A percentile compares a stretch with the other conserved stretches of the same genome.
Conservation (phyloP, 2,113 vertebrate species). For the Crotophaga sulcirostris region DNA sequence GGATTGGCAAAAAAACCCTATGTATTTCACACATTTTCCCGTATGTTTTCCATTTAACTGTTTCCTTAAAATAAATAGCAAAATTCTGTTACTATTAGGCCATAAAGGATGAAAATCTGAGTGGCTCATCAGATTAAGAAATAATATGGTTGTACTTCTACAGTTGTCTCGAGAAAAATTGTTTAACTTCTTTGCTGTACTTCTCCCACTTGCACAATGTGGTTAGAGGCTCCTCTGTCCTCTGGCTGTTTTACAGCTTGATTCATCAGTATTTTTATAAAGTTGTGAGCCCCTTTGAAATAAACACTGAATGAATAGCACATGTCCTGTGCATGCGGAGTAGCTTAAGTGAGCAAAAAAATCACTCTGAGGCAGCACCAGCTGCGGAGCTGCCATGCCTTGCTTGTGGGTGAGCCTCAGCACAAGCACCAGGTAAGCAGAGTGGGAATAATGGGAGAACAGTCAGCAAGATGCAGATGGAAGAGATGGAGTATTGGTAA, state of each 20-base stretch:
- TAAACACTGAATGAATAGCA: accelerated
- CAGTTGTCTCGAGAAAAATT: accelerated
- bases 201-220: background rate
- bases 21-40: background rate
- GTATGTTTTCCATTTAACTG: background rate
- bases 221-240: background rate
- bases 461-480: background rate
- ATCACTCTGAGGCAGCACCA: accelerated
- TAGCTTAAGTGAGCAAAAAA: background rate
- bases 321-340: background rate
- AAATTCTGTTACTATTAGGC: background rate
- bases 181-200: background rate
- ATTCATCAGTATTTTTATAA: background rate
- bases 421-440: background rate
- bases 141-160: background rate
- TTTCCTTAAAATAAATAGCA: background rate
- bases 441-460: background rate
- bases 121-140: background rate
- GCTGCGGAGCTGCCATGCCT: background rate
- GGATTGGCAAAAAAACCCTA: background rate
- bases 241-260: background rate
- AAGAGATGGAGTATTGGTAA: background rate
- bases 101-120: background rate
- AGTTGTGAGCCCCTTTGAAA: background rate
- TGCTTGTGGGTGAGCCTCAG: background rate